Percentiles rank a stretch among this genome's conserved stretches.
phyloP scores from a whole-genome alignment of 1,140 invertebrate species.

The Bombus breviceps region DNA sequence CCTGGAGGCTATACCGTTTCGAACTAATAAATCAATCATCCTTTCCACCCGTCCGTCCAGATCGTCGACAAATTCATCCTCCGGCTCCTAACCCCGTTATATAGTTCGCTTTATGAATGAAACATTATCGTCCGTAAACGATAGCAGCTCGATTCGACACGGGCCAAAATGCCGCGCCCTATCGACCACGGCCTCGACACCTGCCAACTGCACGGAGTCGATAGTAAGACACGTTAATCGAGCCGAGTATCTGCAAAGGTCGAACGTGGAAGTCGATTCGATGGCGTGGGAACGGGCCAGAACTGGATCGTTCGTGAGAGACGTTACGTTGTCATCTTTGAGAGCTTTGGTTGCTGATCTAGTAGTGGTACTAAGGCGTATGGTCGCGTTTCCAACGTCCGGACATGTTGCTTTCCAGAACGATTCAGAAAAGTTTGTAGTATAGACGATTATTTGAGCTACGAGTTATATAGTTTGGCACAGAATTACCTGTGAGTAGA shows the following conservation, averaged over 20 bases:
- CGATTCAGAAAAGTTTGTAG: too few relatives aligned
- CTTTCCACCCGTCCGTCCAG: neutral
- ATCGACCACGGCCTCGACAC: slow-evolving; percentile 4
- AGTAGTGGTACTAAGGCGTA: too few relatives aligned
- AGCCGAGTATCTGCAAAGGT: slow-evolving; percentile 8
- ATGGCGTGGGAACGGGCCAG: neutral
- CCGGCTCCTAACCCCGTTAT: neutral
- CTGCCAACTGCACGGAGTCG: slow-evolving; percentile 10
- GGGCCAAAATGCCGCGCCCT: neutral
- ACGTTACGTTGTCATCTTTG: neutral
- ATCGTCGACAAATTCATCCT: slow-evolving; percentile 13
- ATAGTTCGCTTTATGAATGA: slow-evolving; percentile 6
- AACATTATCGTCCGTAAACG: neutral
- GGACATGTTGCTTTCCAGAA: too few relatives aligned
- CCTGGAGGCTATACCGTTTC: neutral
- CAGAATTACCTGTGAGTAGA: too few relatives aligned
- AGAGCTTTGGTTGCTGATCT: neutral
- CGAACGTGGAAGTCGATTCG: neutral
- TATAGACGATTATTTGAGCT: neutral
- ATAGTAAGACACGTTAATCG: slow-evolving; percentile 14
- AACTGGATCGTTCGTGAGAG: neutral
- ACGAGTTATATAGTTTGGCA: too few relatives aligned
- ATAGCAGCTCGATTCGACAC: neutral
- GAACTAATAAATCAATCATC: slow-evolving; percentile 26
- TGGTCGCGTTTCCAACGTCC: too few relatives aligned